Conservation (phyloP, 2,113 vertebrate genomes). For the Phocoena phocoena region DNA sequence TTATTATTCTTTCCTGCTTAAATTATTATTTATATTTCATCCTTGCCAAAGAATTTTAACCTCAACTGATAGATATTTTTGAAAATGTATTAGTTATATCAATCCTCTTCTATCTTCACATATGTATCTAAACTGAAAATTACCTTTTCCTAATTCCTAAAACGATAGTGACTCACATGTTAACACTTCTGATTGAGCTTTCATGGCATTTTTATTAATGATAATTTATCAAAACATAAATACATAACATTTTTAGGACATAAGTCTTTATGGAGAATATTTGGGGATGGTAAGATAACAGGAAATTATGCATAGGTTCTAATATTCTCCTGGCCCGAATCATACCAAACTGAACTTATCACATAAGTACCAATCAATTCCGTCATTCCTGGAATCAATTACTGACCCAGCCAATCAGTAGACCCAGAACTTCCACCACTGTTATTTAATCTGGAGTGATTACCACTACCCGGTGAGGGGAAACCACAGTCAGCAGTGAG, state of each 20-base stretch:
- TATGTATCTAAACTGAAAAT: neutral
- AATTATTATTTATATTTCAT: neutral
- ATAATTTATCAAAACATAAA: neutral
- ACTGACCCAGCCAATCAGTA: too few species aligned
- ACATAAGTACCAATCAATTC: neutral
- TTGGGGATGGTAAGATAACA: too few species aligned
- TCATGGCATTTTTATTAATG: neutral
- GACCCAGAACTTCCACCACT: neutral
- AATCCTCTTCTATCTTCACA: neutral
- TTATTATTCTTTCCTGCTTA: neutral
- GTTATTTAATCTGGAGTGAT: too few species aligned
- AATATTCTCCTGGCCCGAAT: neutral
- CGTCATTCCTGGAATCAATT: fast-evolving
- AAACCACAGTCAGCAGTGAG: neutral
- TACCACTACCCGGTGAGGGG: fast-evolving
- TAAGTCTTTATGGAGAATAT: neutral
- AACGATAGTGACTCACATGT: neutral
- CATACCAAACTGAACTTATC: too few species aligned
- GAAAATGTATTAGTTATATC: too few species aligned
- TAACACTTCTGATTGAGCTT: neutral
- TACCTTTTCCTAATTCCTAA: neutral
- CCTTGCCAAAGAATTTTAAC: neutral
- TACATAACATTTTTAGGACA: neutral
- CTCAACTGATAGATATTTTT: neutral
- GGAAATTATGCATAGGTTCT: fast-evolving